Conservation (phyloP, 92 coral and sea anemone species). For the Epizoanthus rinbou region DNA sequence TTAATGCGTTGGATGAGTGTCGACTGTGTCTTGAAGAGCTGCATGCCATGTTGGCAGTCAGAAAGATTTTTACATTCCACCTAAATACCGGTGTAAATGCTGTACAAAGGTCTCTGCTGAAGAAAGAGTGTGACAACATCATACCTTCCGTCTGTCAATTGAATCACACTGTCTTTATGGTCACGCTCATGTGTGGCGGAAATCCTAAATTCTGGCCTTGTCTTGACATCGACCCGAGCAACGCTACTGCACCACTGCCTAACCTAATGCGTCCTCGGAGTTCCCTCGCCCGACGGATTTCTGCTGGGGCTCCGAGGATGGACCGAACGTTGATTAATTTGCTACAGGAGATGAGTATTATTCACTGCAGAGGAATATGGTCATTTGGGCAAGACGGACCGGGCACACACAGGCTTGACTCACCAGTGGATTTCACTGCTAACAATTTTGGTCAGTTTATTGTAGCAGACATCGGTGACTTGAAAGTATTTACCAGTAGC, state of each 20-base stretch:
- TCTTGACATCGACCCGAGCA: background rate
- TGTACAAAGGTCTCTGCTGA: background rate
- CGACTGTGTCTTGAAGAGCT: constrained; percentile 1
- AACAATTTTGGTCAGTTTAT: constrained; percentile 21
- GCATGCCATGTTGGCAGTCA: constrained; percentile 15
- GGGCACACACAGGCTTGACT: constrained; percentile 3
- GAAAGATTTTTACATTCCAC: constrained; percentile 1
- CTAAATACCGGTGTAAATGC: background rate
- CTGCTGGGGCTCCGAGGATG: no score
- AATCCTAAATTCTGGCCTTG: constrained; percentile 32
- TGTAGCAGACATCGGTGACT: constrained; percentile 26
- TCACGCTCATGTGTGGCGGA: constrained; percentile 24
- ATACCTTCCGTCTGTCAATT: constrained; percentile 24
- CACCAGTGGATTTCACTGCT: constrained; percentile 24
- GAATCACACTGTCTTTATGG: constrained; percentile 39
- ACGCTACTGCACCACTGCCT: background rate
- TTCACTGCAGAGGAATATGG: constrained; percentile 24
- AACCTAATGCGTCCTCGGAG: no score
- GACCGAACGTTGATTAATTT: background rate
- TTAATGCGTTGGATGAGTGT: no score
- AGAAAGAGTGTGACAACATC: constrained; percentile 12
- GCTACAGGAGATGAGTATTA: constrained; percentile 27
- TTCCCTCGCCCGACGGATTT: no score
- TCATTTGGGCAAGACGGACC: constrained; percentile 16
- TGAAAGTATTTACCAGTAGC: constrained; percentile 26